These are phyloP conservation scores for Zonotrichia leucophrys DNA, from an alignment of 2,113 vertebrate species.

Conservation along the genomic window DNA sequence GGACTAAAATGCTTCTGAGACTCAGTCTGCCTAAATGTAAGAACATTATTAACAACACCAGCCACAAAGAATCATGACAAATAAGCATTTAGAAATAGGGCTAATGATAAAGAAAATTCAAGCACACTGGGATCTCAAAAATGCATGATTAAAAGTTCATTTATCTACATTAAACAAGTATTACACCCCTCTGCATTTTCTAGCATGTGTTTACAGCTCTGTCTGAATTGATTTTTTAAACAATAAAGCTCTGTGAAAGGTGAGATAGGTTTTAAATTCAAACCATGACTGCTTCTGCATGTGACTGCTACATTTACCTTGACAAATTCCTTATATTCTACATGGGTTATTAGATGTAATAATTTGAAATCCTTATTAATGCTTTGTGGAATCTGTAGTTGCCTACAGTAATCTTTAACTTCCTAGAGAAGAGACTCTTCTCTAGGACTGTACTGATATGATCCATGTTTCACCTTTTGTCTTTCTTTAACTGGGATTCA, in stretches of 20 bases:
- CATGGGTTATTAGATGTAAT: background rate
- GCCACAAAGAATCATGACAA: accelerated
- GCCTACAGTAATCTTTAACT: background rate
- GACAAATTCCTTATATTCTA: background rate
- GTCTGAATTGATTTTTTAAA: background rate
- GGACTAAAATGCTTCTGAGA: background rate
- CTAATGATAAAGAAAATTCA: background rate
- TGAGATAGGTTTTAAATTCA: background rate
- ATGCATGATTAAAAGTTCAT: background rate
- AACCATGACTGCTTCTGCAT: background rate
- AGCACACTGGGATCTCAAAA: background rate
- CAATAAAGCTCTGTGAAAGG: background rate
- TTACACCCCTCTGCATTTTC: background rate
- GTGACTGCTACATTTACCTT: background rate
- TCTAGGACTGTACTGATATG: background rate
- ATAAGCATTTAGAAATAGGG: background rate
- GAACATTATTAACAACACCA: background rate
- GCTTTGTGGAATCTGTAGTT: background rate
- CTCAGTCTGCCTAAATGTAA: background rate
- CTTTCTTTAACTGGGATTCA: background rate
- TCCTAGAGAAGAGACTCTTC: background rate
- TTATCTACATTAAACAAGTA: background rate
- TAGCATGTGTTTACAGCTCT: background rate
- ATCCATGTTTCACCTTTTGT: background rate
- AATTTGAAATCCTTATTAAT: background rate